These are phyloP conservation scores for Carapus acus DNA, from an alignment of 2,797 vertebrate genomes.

Conservation along the genomic window DNA sequence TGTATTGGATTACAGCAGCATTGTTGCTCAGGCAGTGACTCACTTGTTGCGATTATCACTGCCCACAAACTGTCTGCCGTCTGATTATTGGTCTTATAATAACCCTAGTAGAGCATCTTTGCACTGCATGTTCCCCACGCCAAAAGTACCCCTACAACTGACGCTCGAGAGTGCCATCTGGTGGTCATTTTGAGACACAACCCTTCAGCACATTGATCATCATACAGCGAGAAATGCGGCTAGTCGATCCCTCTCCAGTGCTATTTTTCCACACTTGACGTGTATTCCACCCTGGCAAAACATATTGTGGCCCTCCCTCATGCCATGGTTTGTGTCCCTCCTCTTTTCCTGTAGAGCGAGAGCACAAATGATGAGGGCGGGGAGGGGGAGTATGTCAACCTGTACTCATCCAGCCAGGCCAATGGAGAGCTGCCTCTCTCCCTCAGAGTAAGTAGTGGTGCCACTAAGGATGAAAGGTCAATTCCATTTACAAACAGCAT, in stretches of 20 bases:
- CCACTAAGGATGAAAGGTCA: conserved; percentile 49
- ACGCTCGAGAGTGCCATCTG: conserved; percentile 60
- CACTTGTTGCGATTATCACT: conserved; percentile 53
- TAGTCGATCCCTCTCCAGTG: conserved; percentile 34
- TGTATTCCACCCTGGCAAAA: conserved; percentile 34
- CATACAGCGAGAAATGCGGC: conserved; percentile 20
- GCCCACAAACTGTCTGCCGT: conserved; percentile 54
- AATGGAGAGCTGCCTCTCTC: conserved; percentile 82
- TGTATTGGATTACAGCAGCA: conserved; percentile 8
- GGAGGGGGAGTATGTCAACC: conserved; percentile 96
- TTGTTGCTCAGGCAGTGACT: conserved; percentile 42
- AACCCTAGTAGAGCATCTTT: conserved; percentile 53
- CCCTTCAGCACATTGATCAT: conserved; percentile 13
- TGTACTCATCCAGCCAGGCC: conserved; percentile 90
- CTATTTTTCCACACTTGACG: conserved; percentile 24
- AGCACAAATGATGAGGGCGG: conserved; percentile 82
- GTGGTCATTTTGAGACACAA: conserved; percentile 36
- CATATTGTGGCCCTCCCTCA: conserved; percentile 52
- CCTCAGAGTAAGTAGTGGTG: conserved; percentile 89
- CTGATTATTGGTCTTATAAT: conserved; percentile 49
- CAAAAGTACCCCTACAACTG: conserved; percentile 32
- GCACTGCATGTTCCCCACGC: conserved; percentile 58
- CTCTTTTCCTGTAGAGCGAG: conserved; percentile 86
- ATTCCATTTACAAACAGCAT: conserved; percentile 48
- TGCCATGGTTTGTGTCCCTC: conserved; percentile 67